Evolutionary conservation across 92 coral and sea anemone species (phyloP), one percentile per base, ranked within the genome.

Genomic region (Porites evermanni): DNA sequence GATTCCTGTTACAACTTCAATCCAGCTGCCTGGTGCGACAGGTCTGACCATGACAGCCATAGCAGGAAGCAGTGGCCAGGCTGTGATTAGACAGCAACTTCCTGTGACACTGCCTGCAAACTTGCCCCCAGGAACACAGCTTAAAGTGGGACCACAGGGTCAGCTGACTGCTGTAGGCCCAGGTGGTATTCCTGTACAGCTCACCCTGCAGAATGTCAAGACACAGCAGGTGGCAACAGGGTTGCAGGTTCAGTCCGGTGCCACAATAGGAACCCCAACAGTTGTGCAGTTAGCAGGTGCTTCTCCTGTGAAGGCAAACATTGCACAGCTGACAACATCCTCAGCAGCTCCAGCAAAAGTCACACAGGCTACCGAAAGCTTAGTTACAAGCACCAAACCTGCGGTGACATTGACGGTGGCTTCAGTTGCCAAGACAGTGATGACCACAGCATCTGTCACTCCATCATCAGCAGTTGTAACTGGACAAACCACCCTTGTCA

Each of bases 101-200:
- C 98, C 98, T 13, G 87, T 92, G 20, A 88, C 94, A 6, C 84
- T 93, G 66, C 93, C 92, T 50, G 87, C 95, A 19, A 90, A 94
- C 70, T 64, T 93, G n/a, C 95, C 92, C 38, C 93, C 96, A 7
- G 98, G 98, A 32, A 89, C 94, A 32, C 98, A 94, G 81, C 87
- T 94, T n/a, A 94, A 94, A 82, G 94, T 94, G 14, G 93, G 96
- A 29, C 94, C 92, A 12, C 93, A 94, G 81, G 94, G 96, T 32
- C 98, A 94, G 80, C 64, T 94, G 16, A 94, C 98, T 67, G 96
- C 98, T 11, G 88, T 94, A 23, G 98, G 98, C 18, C 96, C 95
- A 6, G 98, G 98, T 51, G 96, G 98, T 51, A 93, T 94, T 32
- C 97, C 97, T 66, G 91, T 94, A 61, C 95, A 94, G 77, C 77